Percentiles rank a stretch among this genome's conserved stretches.
Evolutionary conservation across 2,888 invertebrate species (phyloP).

Genomic region (Dicycla oo): DNA sequence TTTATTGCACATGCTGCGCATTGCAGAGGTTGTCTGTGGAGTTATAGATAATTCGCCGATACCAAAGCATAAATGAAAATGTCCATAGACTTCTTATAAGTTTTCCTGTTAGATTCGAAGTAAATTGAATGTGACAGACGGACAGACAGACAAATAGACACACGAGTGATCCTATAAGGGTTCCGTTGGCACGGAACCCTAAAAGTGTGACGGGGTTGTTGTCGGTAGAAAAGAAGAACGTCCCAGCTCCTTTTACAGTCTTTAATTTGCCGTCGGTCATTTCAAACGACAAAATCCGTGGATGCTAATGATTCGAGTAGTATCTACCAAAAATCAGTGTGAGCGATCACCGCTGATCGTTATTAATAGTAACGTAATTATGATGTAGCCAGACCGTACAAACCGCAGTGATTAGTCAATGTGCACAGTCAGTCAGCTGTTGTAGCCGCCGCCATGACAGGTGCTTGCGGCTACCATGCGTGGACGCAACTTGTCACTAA

Average conservation of each 20-base stretch:
- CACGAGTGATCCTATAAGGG: too few species aligned
- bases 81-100: too few species aligned
- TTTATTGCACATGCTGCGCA: too few species aligned
- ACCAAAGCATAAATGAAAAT: background rate
- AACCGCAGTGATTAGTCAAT: conserved; percentile 50
- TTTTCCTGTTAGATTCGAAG: too few species aligned
- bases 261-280: background rate
- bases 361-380: conserved; percentile 20
- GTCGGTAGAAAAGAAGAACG: too few species aligned
- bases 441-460: conserved; percentile 36
- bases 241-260: background rate
- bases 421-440: conserved; percentile 39
- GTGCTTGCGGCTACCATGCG: conserved; percentile 29
- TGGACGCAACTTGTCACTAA: background rate
- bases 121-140: too few species aligned
- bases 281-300: too few species aligned
- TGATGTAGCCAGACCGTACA: background rate
- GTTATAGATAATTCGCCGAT: background rate
- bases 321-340: background rate
- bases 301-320: background rate
- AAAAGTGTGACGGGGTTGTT: too few species aligned
- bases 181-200: too few species aligned
- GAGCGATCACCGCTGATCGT: background rate
- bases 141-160: too few species aligned
- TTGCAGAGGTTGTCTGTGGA: background rate